These are phyloP conservation scores for Redunca redunca DNA, from an alignment of 2,113 vertebrate species.

Conservation along the genomic window DNA sequence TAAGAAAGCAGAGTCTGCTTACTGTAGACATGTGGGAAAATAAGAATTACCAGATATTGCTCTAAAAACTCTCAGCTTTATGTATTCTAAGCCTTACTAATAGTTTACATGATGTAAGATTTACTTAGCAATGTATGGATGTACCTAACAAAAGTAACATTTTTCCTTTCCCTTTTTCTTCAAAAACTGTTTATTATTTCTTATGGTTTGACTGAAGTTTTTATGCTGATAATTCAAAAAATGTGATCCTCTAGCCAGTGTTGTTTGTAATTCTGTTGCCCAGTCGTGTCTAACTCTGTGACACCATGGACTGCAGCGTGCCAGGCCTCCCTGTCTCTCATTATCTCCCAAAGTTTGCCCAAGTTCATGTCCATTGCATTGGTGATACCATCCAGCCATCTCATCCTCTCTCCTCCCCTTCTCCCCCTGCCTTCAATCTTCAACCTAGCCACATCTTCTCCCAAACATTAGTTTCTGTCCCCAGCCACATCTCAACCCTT, in stretches of 20 bases:
- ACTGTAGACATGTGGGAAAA: background rate
- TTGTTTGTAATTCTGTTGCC: background rate
- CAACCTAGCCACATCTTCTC: background rate
- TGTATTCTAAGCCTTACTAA: background rate
- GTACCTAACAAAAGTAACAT: background rate
- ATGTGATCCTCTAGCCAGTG: background rate
- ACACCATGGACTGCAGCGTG: background rate
- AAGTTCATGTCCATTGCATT: background rate
- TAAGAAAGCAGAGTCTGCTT: background rate
- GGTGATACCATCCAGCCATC: background rate
- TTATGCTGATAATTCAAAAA: background rate
- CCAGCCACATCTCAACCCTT: background rate
- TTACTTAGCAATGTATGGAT: background rate
- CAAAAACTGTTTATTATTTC: background rate
- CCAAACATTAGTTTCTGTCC: background rate
- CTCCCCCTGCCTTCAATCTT: background rate
- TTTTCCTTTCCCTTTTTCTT: background rate
- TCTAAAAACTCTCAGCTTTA: background rate
- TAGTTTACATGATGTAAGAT: background rate
- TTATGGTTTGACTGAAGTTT: background rate
- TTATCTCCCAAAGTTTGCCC: background rate
- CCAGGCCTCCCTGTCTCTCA: background rate
- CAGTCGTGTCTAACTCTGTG: background rate
- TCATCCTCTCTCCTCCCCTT: background rate
- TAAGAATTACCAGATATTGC: background rate